These are phyloP conservation scores for Ormyrus thymus DNA, from an alignment of 2,888 invertebrate genomes.

Conservation along the genomic window DNA sequence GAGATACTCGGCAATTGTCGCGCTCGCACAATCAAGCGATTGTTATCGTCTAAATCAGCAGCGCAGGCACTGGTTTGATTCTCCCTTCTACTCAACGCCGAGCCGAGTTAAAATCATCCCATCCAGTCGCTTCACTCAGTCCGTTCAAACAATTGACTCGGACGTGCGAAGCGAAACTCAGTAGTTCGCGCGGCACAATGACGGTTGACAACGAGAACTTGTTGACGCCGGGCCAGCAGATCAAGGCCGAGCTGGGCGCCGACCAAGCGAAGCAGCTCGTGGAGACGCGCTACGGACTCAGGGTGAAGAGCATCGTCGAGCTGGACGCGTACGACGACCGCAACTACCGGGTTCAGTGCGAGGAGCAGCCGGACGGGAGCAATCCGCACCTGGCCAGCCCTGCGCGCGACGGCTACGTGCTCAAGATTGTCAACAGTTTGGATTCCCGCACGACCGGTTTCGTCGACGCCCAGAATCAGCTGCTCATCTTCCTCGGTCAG, in stretches of 20 bases:
- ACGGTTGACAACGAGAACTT: background rate
- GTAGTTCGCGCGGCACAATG: conserved; percentile 1
- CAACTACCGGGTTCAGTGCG: conserved; percentile 82
- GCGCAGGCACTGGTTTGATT: no score
- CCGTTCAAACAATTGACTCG: no score
- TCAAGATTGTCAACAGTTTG: conserved; percentile 89
- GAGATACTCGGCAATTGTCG: no score
- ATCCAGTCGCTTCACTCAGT: no score
- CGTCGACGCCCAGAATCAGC: conserved; percentile 85
- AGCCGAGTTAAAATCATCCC: no score
- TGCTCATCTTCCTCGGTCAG: conserved; percentile 83
- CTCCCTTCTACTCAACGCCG: no score
- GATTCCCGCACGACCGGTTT: conserved; percentile 83
- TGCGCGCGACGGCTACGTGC: conserved; percentile 81
- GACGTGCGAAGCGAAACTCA: background rate
- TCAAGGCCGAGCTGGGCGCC: conserved; percentile 78
- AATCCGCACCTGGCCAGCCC: conserved; percentile 79
- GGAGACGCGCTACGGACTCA: conserved; percentile 80
- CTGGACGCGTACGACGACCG: conserved; percentile 87
- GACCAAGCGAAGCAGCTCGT: conserved; percentile 77
- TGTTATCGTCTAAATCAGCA: no score
- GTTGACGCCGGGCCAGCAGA: conserved; percentile 78
- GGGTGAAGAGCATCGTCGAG: conserved; percentile 78
- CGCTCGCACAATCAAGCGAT: no score
- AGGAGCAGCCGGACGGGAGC: conserved; percentile 77